Conservation (phyloP, 2,888 invertebrate species). For the Celastrina argiolus region DNA sequence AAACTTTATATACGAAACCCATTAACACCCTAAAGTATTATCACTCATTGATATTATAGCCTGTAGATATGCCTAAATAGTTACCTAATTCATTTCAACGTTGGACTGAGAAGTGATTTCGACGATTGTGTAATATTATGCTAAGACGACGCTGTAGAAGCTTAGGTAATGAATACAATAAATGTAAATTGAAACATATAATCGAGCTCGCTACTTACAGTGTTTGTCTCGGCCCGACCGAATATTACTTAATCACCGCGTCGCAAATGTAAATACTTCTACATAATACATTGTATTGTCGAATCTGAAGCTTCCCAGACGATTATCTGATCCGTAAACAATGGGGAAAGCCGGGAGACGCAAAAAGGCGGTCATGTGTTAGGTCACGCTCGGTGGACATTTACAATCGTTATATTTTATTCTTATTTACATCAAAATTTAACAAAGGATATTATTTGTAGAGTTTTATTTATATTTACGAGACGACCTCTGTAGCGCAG, state of each 20-base stretch:
- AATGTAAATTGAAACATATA: neutral
- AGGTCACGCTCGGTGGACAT: neutral
- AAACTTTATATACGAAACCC: too few relatives aligned
- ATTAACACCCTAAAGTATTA: too few relatives aligned
- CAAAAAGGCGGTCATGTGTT: neutral
- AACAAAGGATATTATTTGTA: neutral
- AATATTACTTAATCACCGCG: slow-evolving; percentile 1
- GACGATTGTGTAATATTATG: neutral
- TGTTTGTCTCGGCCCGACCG: neutral
- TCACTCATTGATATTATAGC: too few relatives aligned
- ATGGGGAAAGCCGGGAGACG: slow-evolving; percentile 5
- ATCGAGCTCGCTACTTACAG: neutral
- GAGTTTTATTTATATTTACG: neutral
- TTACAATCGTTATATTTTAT: neutral
- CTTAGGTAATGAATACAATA: neutral
- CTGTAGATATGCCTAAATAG: too few relatives aligned
- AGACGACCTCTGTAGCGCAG: too few relatives aligned
- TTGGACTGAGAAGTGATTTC: neutral
- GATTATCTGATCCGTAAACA: slow-evolving; percentile 16
- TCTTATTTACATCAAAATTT: neutral
- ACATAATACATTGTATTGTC: slow-evolving; percentile 5
- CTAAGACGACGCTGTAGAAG: neutral
- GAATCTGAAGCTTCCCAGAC: neutral
- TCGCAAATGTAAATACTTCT: neutral
- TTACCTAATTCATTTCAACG: neutral